Base-by-base conservation (phyloP, 2,113 vertebrate genomes). In the Oxyruncus cristatus region DNA sequence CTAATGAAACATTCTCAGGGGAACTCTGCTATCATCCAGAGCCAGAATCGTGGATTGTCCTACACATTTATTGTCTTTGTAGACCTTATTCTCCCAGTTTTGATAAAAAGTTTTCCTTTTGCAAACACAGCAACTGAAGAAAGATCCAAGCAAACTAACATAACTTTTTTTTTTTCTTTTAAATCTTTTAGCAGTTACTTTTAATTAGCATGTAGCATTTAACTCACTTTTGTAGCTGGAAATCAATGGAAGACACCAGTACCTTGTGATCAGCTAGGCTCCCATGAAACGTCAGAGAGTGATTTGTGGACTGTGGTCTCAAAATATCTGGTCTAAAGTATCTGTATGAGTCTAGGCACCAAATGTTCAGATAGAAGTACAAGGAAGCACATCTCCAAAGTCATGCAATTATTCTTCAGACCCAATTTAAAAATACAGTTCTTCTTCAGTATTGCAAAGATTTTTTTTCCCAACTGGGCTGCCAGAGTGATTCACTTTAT, bases 321-420 rank as follows among this genome's bases (percentile, higher is more conserved):
- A 94, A 95, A 65, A 92, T 49, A 59, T 91, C 85, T 93, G 24
- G 26, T 91, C 72, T 88, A 92, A 92, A n/a, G 12, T 94, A 71
- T 80, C 22, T 78, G 22, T 71, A 78, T 88, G 65, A 86, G 22
- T 93, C 50, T 88, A 96, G 92, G 88, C 90, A 95, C 90, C 79
- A 81, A 86, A 93, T 84, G 21, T 94, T 95, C 85, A 61, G 78
- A 86, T 27, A 93, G 44, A 91, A 96, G 26, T 93, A 96, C 52
- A 68, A 93, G 92, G 88, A 95, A 96, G 90, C 85, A 94, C 92
- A 42, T 93, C 27, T 92, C 75, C 72, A 65, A 83, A 92, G 56
- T 95, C 85, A 91, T 93, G 88, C 42, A 90, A 74, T 77, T 76
- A 61, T 85, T 89, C 15, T 75, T 75, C 73, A 84, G 20, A 93